Percentiles rank a stretch among this genome's conserved stretches.
Conservation (phyloP, 2,113 vertebrate genomes). For the Xenopus borealis region DNA sequence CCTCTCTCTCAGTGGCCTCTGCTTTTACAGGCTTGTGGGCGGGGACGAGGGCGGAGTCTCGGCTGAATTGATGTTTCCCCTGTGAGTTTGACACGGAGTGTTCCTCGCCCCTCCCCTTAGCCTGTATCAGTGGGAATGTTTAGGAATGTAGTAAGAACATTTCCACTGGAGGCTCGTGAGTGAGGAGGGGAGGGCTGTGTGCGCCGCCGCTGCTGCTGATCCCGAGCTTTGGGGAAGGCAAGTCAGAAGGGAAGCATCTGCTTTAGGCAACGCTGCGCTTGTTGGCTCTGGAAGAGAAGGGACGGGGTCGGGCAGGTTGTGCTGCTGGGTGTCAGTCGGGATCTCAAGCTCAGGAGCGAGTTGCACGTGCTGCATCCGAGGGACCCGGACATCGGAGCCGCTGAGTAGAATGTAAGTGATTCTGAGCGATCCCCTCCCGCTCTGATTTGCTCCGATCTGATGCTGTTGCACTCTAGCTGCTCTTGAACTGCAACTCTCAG, state of each 20-base stretch:
- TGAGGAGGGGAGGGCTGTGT: conserved; percentile 29
- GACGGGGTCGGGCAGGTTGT: background rate
- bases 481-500: background rate
- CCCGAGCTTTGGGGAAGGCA: too few species aligned
- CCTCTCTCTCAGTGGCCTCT: background rate
- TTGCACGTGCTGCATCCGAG: conserved; percentile 38
- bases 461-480: background rate
- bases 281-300: background rate
- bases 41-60: background rate
- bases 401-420: background rate
- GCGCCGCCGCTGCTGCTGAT: too few species aligned
- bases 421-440: background rate
- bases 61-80: conserved; percentile 55
- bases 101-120: conserved; percentile 5
- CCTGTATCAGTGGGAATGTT: background rate
- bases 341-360: conserved; percentile 36
- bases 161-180: conserved; percentile 23
- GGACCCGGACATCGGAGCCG: conserved; percentile 14
- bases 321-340: background rate
- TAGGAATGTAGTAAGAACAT: conserved; percentile 51
- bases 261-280: too few species aligned
- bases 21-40: background rate
- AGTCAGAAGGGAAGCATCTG: background rate
- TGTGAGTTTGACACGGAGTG: conserved; percentile 48
- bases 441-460: background rate